Evolutionary conservation across 2,888 invertebrate genomes (phyloP).

Genomic region (Holacanthella duospinosa): DNA sequence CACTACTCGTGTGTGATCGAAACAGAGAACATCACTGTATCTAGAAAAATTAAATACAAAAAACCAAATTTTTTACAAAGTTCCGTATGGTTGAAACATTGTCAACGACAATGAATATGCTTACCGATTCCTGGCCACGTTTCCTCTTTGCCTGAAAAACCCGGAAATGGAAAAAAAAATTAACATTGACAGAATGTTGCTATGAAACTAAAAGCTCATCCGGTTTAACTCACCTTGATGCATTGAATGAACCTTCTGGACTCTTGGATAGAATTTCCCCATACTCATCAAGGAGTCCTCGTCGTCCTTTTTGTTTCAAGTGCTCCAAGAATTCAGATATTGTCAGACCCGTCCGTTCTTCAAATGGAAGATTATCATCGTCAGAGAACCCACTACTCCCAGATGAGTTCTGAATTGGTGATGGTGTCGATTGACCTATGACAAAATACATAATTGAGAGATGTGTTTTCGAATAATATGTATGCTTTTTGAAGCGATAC

Average conservation of each 20-base stretch:
- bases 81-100: too few species aligned
- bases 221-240: slow-evolving; percentile 60
- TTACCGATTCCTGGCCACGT: slow-evolving; percentile 52
- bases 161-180: background rate
- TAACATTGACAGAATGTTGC: background rate
- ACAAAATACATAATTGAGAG: too few species aligned
- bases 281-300: slow-evolving; percentile 78
- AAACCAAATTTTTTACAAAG: background rate
- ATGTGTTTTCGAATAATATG: too few species aligned
- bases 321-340: slow-evolving; percentile 65
- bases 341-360: slow-evolving; percentile 46
- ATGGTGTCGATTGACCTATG: slow-evolving; percentile 38
- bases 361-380: slow-evolving; percentile 65
- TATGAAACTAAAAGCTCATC: background rate
- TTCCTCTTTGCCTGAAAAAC: slow-evolving; percentile 50
- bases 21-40: slow-evolving; percentile 92
- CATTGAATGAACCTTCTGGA: slow-evolving; percentile 76
- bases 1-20: slow-evolving; percentile 86
- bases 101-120: background rate
- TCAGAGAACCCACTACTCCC: slow-evolving; percentile 77
- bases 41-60: background rate
- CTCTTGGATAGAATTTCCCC: slow-evolving; percentile 71
- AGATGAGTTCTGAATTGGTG: slow-evolving; percentile 51
- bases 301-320: slow-evolving; percentile 62
- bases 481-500: too few species aligned